A percentile compares a stretch with the other conserved stretches of the same genome.
Evolutionary conservation across 1,140 invertebrate genomes (phyloP).

Genomic region (Drosophila orosa): DNA sequence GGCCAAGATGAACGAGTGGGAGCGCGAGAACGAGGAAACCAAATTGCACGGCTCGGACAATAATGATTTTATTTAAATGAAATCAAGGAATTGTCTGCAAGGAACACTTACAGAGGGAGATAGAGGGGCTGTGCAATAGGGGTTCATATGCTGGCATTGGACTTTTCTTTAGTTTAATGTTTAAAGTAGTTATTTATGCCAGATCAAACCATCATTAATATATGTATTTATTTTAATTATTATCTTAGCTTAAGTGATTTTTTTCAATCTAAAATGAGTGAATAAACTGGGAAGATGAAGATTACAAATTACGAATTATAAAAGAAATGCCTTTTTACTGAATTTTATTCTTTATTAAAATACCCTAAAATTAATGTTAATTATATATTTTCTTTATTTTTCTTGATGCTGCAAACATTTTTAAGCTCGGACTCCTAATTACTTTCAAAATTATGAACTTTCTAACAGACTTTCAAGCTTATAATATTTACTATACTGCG

Average conservation of each 20-base stretch:
- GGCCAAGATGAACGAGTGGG: conserved; percentile 65
- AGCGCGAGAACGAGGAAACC: conserved; percentile 66
- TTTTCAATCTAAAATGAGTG: conserved; percentile 26
- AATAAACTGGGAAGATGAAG: neutral
- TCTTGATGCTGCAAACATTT: neutral
- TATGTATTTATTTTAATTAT: conserved; percentile 15
- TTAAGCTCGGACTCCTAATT: conserved; percentile 17
- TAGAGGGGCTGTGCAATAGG: conserved; percentile 47
- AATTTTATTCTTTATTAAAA: too few relatives aligned
- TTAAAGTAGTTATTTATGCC: conserved; percentile 31
- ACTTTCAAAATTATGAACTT: neutral
- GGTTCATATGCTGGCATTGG: conserved; percentile 77
- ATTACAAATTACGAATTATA: neutral
- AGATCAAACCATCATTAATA: neutral
- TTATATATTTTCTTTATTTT: neutral
- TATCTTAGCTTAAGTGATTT: conserved; percentile 5
- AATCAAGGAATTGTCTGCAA: neutral
- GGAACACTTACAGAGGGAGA: neutral
- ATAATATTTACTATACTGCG: conserved; percentile 2
- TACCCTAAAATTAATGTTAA: too few relatives aligned
- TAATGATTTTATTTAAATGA: conserved; percentile 59
- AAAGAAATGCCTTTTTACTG: neutral
- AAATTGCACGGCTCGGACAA: conserved; percentile 64
- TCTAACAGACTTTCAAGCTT: conserved; percentile 5
- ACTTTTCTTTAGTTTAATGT: conserved; percentile 27